These are phyloP conservation scores for Nycticorax nycticorax DNA, from an alignment of 2,113 vertebrate species.

Conservation along the genomic window DNA sequence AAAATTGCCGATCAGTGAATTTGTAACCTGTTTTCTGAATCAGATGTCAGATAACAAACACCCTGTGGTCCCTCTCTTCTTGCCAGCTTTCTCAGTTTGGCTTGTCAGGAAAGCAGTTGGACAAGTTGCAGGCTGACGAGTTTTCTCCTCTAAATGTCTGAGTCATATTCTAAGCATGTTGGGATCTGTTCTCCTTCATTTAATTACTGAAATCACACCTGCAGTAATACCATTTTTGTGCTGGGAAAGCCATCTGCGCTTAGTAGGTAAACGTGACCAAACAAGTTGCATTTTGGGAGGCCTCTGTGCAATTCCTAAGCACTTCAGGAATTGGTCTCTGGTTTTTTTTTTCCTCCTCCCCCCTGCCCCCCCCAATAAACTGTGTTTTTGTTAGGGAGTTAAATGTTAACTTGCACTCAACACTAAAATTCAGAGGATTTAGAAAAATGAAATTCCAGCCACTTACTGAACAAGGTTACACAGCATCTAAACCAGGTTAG, in stretches of 20 bases:
- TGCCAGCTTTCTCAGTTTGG: conserved; percentile 12
- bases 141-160: conserved; percentile 31
- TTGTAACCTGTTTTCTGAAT: conserved; percentile 26
- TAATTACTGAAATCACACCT: conserved; percentile 58
- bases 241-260: conserved; percentile 23
- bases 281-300: conserved; percentile 33
- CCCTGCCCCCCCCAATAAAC: background rate
- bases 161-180: conserved; percentile 52
- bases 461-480: background rate
- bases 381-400: background rate
- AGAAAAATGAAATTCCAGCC: background rate
- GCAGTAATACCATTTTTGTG: background rate
- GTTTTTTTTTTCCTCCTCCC: too few relatives aligned
- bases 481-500: background rate
- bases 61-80: background rate
- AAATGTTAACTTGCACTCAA: background rate
- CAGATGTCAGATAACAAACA: conserved; percentile 48
- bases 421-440: background rate
- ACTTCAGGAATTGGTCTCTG: background rate
- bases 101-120: conserved; percentile 31
- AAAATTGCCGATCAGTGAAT: conserved; percentile 48
- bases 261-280: conserved; percentile 3
- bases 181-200: conserved; percentile 29
- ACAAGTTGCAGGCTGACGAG: conserved; percentile 32
- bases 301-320: background rate